Conservation (phyloP, 2,888 invertebrate species). For the Biston stratarius region DNA sequence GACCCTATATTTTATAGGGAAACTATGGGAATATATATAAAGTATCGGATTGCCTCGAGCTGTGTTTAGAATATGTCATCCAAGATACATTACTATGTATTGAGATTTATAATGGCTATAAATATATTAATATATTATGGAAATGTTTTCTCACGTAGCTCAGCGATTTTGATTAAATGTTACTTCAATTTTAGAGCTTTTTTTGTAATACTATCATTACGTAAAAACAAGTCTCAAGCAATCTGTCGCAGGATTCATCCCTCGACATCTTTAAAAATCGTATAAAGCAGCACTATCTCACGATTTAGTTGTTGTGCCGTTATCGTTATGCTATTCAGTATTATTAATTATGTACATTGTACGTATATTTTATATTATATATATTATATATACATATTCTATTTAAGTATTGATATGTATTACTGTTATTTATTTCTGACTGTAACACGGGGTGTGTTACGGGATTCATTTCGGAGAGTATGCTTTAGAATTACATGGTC, state of each 20-base stretch:
- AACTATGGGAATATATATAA: slow-evolving; percentile 33
- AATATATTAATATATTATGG: slow-evolving; percentile 38
- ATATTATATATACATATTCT: too few species aligned
- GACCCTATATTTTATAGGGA: slow-evolving; percentile 49
- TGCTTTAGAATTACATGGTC: too few species aligned
- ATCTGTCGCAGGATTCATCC: neutral
- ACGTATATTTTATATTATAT: too few species aligned
- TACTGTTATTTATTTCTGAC: too few species aligned
- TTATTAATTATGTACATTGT: too few species aligned
- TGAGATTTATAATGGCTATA: slow-evolving; percentile 34
- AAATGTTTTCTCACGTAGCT: slow-evolving; percentile 35
- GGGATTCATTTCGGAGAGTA: too few species aligned
- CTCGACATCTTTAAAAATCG: too few species aligned
- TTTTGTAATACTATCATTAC: neutral
- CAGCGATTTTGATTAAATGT: slow-evolving; percentile 25
- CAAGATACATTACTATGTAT: slow-evolving; percentile 34
- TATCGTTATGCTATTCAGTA: too few species aligned
- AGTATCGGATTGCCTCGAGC: slow-evolving; percentile 30
- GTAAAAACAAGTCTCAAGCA: neutral
- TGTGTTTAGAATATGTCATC: slow-evolving; percentile 25
- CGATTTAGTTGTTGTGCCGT: too few species aligned
- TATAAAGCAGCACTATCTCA: too few species aligned
- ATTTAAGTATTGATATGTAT: too few species aligned
- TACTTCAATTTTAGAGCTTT: slow-evolving; percentile 14
- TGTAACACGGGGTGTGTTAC: too few species aligned